These are phyloP conservation scores for Calliscelio sp. DNA, from an alignment of 2,888 invertebrate species.

Conservation along the genomic window DNA sequence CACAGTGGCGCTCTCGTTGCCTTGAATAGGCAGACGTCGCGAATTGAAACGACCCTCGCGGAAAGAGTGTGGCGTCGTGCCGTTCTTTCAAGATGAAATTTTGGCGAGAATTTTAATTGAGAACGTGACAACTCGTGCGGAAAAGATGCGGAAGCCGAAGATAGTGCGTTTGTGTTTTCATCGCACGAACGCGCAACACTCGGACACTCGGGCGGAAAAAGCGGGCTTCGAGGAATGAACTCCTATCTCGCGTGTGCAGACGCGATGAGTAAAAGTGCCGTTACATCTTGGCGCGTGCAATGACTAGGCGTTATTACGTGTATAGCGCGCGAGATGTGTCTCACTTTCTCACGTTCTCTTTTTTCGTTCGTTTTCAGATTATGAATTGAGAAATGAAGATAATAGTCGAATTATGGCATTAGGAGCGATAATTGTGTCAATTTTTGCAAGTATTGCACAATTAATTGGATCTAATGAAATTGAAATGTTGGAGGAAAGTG, in stretches of 20 bases:
- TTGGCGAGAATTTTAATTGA: constrained; percentile 82
- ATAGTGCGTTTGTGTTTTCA: constrained; percentile 67
- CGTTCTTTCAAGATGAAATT: constrained; percentile 79
- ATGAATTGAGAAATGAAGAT: too few species aligned
- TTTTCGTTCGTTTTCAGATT: neutral
- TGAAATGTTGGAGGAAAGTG: too few species aligned
- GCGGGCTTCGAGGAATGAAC: constrained; percentile 13
- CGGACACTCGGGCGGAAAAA: constrained; percentile 47
- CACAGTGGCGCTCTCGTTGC: constrained; percentile 62
- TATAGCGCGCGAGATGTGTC: constrained; percentile 61
- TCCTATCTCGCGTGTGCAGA: constrained; percentile 56
- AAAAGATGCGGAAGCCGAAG: constrained; percentile 72
- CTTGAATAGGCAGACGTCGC: constrained; percentile 61
- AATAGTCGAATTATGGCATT: too few species aligned
- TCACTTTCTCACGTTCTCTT: constrained; percentile 58
- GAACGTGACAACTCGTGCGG: constrained; percentile 77
- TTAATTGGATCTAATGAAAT: too few species aligned
- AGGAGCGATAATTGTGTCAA: too few species aligned
- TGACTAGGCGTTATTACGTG: constrained; percentile 56
- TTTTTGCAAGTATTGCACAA: too few species aligned
- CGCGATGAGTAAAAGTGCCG: constrained; percentile 68
- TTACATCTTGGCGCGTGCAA: constrained; percentile 63
- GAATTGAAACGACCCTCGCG: constrained; percentile 37
- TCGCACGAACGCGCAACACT: constrained; percentile 56
- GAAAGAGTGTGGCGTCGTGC: constrained; percentile 24